Evolutionary conservation across 2,113 vertebrate species (phyloP).

Genomic region (Rhabdornis inornatus): DNA sequence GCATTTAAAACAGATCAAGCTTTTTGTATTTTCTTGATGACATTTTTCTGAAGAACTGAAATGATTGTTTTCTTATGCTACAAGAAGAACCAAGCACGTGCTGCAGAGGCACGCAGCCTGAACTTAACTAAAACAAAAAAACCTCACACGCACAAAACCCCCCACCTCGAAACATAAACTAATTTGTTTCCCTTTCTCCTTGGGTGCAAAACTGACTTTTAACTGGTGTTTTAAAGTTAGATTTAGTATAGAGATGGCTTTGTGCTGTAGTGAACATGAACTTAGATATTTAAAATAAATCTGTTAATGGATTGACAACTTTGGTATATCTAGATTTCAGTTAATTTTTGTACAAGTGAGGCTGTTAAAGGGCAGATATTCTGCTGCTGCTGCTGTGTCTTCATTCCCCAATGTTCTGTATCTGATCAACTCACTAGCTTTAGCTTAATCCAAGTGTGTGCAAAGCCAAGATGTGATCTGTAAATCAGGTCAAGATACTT

Average conservation of each 20-base stretch:
- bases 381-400: background rate
- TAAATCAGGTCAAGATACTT: background rate
- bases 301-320: background rate
- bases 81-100: background rate
- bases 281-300: background rate
- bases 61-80: background rate
- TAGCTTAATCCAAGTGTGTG: background rate
- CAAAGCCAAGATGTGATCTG: background rate
- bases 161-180: background rate
- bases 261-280: background rate
- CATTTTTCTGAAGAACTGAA: background rate
- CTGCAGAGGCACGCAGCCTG: background rate
- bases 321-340: background rate
- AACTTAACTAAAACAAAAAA: background rate
- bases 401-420: background rate
- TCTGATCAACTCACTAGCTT: background rate
- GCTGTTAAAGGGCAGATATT: background rate
- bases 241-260: background rate
- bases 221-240: background rate
- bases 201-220: background rate
- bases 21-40: background rate
- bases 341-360: background rate
- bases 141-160: accelerated
- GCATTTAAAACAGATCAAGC: background rate
- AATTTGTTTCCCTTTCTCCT: background rate